phyloP scores from a whole-genome alignment of 2,888 invertebrate species.

The Nipponacmea schrenckii region DNA sequence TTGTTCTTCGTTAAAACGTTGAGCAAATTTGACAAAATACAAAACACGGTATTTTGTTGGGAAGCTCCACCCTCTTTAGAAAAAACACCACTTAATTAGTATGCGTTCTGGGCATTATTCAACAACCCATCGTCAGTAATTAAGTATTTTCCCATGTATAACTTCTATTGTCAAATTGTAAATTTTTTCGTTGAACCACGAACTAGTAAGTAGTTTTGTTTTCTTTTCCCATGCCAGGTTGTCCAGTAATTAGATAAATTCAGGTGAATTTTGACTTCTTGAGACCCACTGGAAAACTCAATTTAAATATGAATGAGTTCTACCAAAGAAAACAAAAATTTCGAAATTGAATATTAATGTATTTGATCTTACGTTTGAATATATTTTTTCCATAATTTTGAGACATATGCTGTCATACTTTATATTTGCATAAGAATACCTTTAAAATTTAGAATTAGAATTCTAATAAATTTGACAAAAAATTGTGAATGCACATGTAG shows the following conservation, averaged over 20 bases:
- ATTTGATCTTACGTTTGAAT: too few species aligned
- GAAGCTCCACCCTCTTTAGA: not conserved
- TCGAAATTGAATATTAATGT: too few species aligned
- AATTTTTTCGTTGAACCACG: not conserved
- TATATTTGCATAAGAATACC: too few species aligned
- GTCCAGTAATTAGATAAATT: not conserved
- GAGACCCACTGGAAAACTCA: too few species aligned
- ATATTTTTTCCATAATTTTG: too few species aligned
- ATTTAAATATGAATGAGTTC: too few species aligned
- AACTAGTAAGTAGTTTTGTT: not conserved
- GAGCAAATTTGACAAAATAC: not conserved
- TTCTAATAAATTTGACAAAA: too few species aligned
- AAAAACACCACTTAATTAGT: not conserved
- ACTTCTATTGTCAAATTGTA: not conserved
- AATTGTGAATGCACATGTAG: too few species aligned
- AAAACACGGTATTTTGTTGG: not conserved
- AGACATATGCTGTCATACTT: too few species aligned
- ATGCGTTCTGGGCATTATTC: not conserved
- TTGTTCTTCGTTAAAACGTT: conserved; percentile 8
- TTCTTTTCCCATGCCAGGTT: not conserved
- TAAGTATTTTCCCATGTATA: not conserved
- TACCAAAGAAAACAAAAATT: too few species aligned
- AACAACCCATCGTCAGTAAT: not conserved
- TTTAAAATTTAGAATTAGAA: too few species aligned
- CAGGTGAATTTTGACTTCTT: too few species aligned